Percentiles rank a stretch among this genome's conserved stretches.
These are phyloP conservation scores for Corythornis vintsioides DNA, from an alignment of 2,113 vertebrate species.

Conservation along the genomic window DNA sequence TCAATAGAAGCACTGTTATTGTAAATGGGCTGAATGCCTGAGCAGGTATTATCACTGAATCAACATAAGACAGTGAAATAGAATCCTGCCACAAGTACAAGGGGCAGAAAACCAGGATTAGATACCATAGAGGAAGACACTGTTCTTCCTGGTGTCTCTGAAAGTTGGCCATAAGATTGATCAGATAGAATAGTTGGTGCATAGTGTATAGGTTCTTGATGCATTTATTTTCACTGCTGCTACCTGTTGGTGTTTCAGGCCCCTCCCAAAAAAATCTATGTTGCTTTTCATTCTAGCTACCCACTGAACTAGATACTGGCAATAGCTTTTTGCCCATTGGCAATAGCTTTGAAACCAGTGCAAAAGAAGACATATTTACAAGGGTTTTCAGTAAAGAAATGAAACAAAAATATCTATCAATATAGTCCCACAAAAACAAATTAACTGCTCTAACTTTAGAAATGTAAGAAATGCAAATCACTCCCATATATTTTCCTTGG, in stretches of 20 bases:
- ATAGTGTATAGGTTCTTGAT: neutral
- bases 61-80: neutral
- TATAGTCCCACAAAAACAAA: neutral
- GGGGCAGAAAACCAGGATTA: neutral
- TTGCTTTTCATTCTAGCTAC: neutral
- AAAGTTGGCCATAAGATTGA: neutral
- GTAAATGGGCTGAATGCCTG: neutral
- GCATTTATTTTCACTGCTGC: neutral
- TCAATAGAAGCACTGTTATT: neutral
- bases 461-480: conserved; percentile 30
- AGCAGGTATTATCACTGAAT: neutral
- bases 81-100: neutral
- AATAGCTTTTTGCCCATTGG: neutral
- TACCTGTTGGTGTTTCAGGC: neutral
- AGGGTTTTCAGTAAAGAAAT: conserved; percentile 3
- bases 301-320: neutral
- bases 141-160: neutral
- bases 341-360: neutral
- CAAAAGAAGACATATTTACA: neutral
- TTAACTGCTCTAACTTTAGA: neutral
- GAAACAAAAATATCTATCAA: conserved; percentile 2
- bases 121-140: neutral
- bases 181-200: neutral
- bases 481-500: neutral
- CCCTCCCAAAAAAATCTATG: neutral